Evolutionary conservation across 2,113 vertebrate genomes (phyloP), one percentile per base, ranked within the genome.

Genomic region (Ariopsis seemanni): DNA sequence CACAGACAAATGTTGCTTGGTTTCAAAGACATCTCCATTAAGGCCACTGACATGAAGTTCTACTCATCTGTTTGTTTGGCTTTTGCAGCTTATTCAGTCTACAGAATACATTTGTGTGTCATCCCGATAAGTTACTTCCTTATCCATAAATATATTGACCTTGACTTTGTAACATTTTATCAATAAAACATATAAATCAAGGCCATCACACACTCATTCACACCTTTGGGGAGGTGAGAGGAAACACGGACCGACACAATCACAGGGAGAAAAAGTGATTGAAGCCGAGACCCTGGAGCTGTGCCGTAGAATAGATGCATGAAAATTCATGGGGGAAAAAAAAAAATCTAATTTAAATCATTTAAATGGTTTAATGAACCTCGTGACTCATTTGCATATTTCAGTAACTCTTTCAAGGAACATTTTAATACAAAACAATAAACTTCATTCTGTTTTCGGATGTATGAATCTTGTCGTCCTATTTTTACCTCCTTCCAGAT

Each of bases 401-500:
- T 20, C 71, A 48, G 34, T 74, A 22, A 22, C 48, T 75, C 42
- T 75, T 52, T 75, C 4, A 52, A 72, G 34, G 48, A 50, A 75
- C 9, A 11, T 2, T 75, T 20, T 75, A 50, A 75, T 50, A 25
- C 9, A 50, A 8, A 42, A 74, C 8, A 42, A 48, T 42, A 4
- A 5, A 25, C 5, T 69, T 75, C 30, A 42, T 12, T 48, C 3
- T 50, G 18, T 50, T 75, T 8, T 17, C 42, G 52, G 55, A 1
- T 77, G n/a, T 2, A 50, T 18, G 34, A 80, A 62, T 25, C 30
- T 27, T 71, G 52, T 50, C 52, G 34, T 62, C 14, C 22, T 67
- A 22, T 1, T 27, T 11, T 84, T 89, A 22, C 30, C 48, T 74
- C 42, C 65, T 18, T 87, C 53, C 87, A 90, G 89, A 78, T 90